Base-by-base conservation (phyloP, 2,797 vertebrate genomes). In the Gallinago nigripennis region DNA sequence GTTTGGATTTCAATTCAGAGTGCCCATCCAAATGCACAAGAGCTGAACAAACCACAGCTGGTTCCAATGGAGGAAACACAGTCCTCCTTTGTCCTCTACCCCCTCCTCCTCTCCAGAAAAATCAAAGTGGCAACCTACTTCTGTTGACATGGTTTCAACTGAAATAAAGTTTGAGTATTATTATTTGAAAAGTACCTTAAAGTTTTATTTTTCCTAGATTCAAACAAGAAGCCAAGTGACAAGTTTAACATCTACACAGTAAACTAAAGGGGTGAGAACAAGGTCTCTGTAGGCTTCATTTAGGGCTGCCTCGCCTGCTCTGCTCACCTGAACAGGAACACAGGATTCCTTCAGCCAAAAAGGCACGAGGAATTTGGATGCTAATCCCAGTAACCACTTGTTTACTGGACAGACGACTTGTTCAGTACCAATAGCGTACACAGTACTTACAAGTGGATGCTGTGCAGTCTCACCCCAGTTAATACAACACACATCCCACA, bases 1-100 rank as follows among this genome's bases (percentile, higher is more conserved):
- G 92, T 94, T 81, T 86, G 71, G 88, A 93, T 94, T 95, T 87
- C 76, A 82, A 61, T 90, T 82, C 88, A 41, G 61, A 92, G n/a
- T 78, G 88, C 81, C 93, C 81, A 94, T 92, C 90, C 65, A 93
- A 91, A 94, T 8, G 37, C 75, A 94, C 57, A 89, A 82, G 72
- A 96, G 28, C n/a, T 0, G 0, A 93, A 80, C 33, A 87, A 95
- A 93, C 81, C 75, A 90, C 94, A 95, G 88, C 86, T 93, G 86
- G 90, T 94, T 96, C 50, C 88, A 95, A 7, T 81, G 88, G 83
- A 92, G 8, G n/a, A 70, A 68, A 80, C 71, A 30, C 12, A 41
- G 64, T 28, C 19, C 21, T 76, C 56, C 37, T 92, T 93, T 86
- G 68, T 92, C 88, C 61, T 89, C 61, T 35, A 61, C 13, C 4